Percentiles rank a stretch among this genome's conserved stretches.
Conservation (phyloP, 2,888 invertebrate genomes). For the Dendrolimus houi region DNA sequence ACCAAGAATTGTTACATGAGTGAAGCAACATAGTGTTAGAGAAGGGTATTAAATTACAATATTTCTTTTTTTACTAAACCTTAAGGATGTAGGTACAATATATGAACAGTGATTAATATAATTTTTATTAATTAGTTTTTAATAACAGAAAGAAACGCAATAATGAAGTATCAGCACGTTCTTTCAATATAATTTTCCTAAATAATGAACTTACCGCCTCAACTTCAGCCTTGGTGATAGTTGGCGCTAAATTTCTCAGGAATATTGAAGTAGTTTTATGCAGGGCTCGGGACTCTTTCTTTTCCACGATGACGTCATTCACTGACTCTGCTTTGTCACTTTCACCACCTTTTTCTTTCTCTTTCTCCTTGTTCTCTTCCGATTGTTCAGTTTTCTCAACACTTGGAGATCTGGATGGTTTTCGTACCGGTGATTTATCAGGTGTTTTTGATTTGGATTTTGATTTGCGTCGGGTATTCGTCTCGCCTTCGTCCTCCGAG, state of each 20-base stretch:
- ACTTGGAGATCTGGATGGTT: constrained; percentile 49
- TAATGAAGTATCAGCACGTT: too few species aligned
- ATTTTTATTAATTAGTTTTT: too few species aligned
- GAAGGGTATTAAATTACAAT: too few species aligned
- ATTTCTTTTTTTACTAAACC: too few species aligned
- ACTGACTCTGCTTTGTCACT: constrained; percentile 70
- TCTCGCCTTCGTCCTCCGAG: constrained; percentile 67
- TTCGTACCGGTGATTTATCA: constrained; percentile 49
- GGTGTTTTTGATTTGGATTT: constrained; percentile 61
- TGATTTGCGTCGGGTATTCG: constrained; percentile 47
- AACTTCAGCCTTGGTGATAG: constrained; percentile 97
- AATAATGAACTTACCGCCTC: constrained; percentile 83
- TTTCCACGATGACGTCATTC: constrained; percentile 61
- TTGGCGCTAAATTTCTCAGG: constrained; percentile 95
- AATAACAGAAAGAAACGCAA: too few species aligned
- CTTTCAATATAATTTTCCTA: too few species aligned
- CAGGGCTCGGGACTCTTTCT: constrained; percentile 80
- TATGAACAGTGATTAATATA: too few species aligned
- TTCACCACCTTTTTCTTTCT: constrained; percentile 39
- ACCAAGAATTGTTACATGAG: too few species aligned
- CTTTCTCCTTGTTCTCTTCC: constrained; percentile 41
- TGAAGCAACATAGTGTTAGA: too few species aligned
- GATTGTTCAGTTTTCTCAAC: constrained; percentile 35
- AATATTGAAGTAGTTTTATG: constrained; percentile 99
- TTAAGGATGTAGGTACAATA: too few species aligned